Percentiles rank a stretch among this genome's conserved stretches.
Evolutionary conservation across 1,140 invertebrate species (phyloP).

Genomic region (Pararge aegeria): DNA sequence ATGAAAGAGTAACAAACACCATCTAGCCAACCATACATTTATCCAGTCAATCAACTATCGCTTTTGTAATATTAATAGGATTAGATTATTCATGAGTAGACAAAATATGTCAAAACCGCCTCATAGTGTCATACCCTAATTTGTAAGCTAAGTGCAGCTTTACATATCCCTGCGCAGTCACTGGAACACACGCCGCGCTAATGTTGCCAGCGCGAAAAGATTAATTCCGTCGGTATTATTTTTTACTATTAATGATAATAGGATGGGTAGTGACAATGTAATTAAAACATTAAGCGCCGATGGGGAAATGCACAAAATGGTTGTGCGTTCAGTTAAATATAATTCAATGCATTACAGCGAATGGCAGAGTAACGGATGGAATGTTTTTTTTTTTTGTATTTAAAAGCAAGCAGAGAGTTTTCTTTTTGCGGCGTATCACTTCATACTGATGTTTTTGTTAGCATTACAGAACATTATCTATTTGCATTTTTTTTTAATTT

Average conservation of each 20-base stretch:
- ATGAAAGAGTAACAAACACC: too few relatives aligned
- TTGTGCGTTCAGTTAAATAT: conserved; percentile 22
- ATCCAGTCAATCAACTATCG: too few relatives aligned
- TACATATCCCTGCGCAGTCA: neutral
- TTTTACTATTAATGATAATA: conserved; percentile 54
- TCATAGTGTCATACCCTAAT: too few relatives aligned
- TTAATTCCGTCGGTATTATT: conserved; percentile 54
- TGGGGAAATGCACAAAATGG: conserved; percentile 14
- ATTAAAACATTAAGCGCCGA: conserved; percentile 46
- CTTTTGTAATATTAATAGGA: too few relatives aligned
- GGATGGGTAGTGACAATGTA: conserved; percentile 52
- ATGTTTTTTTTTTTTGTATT: conserved; percentile 3
- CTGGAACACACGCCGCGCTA: conserved; percentile 13
- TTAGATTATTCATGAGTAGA: too few relatives aligned
- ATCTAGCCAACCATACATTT: too few relatives aligned
- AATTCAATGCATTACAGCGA: conserved; percentile 8
- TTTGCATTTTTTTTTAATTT: neutral
- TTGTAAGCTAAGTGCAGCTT: too few relatives aligned
- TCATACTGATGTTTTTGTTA: neutral
- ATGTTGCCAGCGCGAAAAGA: conserved; percentile 54
- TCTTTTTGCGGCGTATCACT: neutral
- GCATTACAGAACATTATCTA: neutral
- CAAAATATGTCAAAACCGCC: too few relatives aligned
- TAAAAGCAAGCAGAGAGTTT: neutral
- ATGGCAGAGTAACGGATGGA: neutral